Percentiles rank a stretch among this genome's conserved stretches.
phyloP scores from a whole-genome alignment of 1,140 invertebrate genomes.

The Dendroctonus ponderosae region DNA sequence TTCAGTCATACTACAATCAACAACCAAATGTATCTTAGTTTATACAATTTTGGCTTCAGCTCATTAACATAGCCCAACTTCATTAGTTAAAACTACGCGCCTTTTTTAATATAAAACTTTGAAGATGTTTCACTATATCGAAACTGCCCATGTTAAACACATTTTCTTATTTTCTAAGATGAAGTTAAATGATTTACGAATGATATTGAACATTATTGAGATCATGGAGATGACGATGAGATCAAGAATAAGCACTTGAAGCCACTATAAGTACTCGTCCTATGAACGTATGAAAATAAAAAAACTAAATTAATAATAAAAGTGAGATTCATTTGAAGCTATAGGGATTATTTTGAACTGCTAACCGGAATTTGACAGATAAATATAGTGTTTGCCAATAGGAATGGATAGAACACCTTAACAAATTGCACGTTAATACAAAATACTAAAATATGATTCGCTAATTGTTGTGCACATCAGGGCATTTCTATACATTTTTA shows the following conservation, averaged over 20 bases:
- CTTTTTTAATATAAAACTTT: too few relatives aligned
- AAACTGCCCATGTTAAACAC: not conserved
- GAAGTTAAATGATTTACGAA: not conserved
- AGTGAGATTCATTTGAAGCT: not conserved
- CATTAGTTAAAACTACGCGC: too few relatives aligned
- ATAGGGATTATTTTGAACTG: not conserved
- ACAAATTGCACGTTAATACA: slow-evolving; percentile 20
- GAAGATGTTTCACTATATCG: not conserved
- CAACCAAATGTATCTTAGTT: not conserved
- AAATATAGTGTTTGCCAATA: not conserved
- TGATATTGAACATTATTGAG: too few relatives aligned
- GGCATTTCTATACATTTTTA: slow-evolving; percentile 21
- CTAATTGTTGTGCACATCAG: slow-evolving; percentile 26
- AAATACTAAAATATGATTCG: slow-evolving; percentile 27
- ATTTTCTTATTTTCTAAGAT: not conserved
- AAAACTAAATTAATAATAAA: not conserved
- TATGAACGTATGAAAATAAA: not conserved
- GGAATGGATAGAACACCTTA: not conserved
- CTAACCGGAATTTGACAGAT: not conserved
- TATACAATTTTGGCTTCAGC: not conserved
- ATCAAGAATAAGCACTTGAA: too few relatives aligned
- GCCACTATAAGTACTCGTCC: too few relatives aligned
- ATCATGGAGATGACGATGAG: too few relatives aligned
- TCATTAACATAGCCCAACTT: too few relatives aligned
- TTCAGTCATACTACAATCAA: too few relatives aligned